Evolutionary conservation across 2,797 vertebrate genomes (phyloP), one percentile per base, ranked within the genome.

Genomic region (Nothura maculosa): DNA sequence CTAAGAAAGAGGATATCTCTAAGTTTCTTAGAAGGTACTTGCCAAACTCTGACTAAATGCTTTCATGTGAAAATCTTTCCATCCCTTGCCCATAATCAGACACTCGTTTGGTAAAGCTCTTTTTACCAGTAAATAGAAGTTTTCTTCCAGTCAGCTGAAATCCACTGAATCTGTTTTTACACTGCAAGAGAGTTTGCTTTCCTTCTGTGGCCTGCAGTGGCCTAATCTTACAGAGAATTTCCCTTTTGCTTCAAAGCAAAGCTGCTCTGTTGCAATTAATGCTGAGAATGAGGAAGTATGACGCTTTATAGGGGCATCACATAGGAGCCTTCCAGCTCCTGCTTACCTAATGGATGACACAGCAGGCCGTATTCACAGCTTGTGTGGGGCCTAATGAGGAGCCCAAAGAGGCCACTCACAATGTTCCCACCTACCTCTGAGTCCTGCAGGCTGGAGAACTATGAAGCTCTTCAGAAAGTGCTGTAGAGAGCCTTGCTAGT

Each of bases 391-490:
- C 45, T 73, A 58, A 10, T 32, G 60, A 57, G 45, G 66, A 24
- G 15, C 25, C 54, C 88, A 42, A 30, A 42, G 80, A 85, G 21
- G n/a, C 12, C 15, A 4, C 11, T 72, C 61, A 69, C 43, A 10
- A 0, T 12, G n/a, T 10, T 4, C 22, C 36, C 30, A 36, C 27
- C 38, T 80, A 64, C 27, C 68, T 81, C 48, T 0, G 5, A 91
- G 62, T 66, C 60, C 85, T 85, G 62, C 82, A 76, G 80, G 18
- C 57, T 92, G 89, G 57, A 91, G 64, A 70, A 54, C 82, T 47
- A 66, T 67, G 47, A 61, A 57, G 81, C 78, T 90, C 72, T 85
- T 62, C 60, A 54, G 92, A 60, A 77, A 32, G 36, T 0, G 10
- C 85, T 92, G 77, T 15, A 4, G 54, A 55, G 10, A 30, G 28